Percentiles rank a stretch among this genome's conserved stretches.
These are phyloP conservation scores for Promerops cafer DNA, from an alignment of 2,113 vertebrate species.

Conservation along the genomic window DNA sequence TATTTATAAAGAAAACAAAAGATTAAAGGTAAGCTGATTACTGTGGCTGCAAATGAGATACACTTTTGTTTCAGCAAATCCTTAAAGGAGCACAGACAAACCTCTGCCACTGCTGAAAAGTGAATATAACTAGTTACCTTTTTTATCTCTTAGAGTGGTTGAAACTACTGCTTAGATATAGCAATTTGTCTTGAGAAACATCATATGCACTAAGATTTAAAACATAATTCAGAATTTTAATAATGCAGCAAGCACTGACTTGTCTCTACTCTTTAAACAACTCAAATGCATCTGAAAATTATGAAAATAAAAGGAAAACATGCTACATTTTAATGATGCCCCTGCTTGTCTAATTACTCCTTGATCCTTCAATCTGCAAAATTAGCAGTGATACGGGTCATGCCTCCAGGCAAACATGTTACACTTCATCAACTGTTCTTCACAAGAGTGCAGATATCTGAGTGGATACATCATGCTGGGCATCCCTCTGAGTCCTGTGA, in stretches of 20 bases:
- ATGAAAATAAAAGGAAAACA: constrained; percentile 35
- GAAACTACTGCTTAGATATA: not conserved
- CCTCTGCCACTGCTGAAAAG: not conserved
- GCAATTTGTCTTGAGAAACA: constrained; percentile 18
- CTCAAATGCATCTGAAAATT: not conserved
- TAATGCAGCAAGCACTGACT: constrained; percentile 5
- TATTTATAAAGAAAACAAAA: constrained; percentile 45
- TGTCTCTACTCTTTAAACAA: constrained; percentile 10
- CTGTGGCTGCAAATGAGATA: constrained; percentile 14
- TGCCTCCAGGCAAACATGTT: constrained; percentile 9
- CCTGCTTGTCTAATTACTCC: constrained; percentile 22
- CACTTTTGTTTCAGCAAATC: not conserved
- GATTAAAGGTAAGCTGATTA: constrained; percentile 57
- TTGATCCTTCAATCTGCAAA: constrained; percentile 11
- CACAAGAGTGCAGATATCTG: not conserved
- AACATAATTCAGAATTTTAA: constrained; percentile 13
- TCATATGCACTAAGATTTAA: not conserved
- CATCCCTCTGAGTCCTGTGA: not conserved
- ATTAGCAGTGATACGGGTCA: not conserved
- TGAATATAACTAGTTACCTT: not conserved
- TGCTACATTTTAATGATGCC: not conserved
- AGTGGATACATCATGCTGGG: not conserved
- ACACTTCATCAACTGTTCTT: not conserved
- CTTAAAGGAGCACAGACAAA: constrained; percentile 11
- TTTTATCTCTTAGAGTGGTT: not conserved